Evolutionary conservation across 2,113 vertebrate species (phyloP), one percentile per base, ranked within the genome.

Genomic region (Parotia lawesii): DNA sequence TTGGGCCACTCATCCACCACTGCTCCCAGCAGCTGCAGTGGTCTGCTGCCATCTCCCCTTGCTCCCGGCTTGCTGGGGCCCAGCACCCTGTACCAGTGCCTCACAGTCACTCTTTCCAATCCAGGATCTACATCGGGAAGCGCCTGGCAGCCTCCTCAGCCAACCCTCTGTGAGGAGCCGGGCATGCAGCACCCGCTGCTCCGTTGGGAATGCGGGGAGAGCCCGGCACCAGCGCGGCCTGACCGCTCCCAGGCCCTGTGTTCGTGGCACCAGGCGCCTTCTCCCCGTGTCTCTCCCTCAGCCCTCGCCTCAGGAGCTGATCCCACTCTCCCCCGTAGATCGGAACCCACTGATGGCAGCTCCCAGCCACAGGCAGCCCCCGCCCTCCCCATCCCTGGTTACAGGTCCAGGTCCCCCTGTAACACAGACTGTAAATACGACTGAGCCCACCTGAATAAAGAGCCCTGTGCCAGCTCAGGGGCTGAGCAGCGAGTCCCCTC

Each of bases 121-220:
- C 24, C 83, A 97, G 96, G 93, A 96, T 97, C 93, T 97, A 96
- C 95, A 96, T 97, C 1, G 96, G 96, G 78, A 97, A 96, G 89
- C 91, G 87, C 20, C 78, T 97, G 93, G 96, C 94, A 31, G 96
- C 95, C 58, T 95, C 96, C 40, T 94, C 96, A 0, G 89, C 89
- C 62, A 96, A 54, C 78, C 82, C 95, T 3, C 92, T 96, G 87
- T 96, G 94, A 96, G 62, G 69, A 83, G 17, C 31, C 2, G 11
- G 51, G 54, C 40, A 47, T 38, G 73, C 87, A 74, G 54, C 29
- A 14, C n/a, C 28, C 0, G 0, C 70, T 73, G 21, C 79, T 65
- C 57, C 0, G 0, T 8, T 53, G 16, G 8, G 61, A 10, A 2
- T 0, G n/a, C 0, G 2, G 53, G 75, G 50, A 70, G 66, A 86